Evolutionary conservation across 2,797 vertebrate genomes (phyloP), one percentile per base, ranked within the genome.

Genomic region (Poeciliopsis turneri): DNA sequence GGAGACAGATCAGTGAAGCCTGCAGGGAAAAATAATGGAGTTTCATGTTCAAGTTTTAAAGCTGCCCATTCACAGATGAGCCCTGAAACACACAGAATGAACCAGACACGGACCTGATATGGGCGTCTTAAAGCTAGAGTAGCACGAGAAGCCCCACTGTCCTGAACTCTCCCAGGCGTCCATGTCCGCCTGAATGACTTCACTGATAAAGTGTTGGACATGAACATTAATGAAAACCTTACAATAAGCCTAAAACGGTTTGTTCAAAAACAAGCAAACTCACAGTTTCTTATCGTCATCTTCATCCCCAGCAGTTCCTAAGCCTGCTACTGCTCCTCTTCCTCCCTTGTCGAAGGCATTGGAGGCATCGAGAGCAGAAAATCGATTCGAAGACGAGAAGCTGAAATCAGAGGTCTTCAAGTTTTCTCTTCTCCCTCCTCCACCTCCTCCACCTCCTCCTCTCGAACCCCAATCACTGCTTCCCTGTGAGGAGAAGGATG

Each of bases 71-170:
- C 10, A 20, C 74, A 13, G 64, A 43, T 25, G 39, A 51, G 2
- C 5, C 12, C 1, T 46, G 4, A 53, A 30, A 51, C 18, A 55
- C 18, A 51, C 55, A 45, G 72, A 77, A 7, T n/a, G 16, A 45
- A 16, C 0, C 68, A 3, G 39, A 73, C 72, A 91, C 91, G 45
- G 49, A 99, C 98, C 98, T 86, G 98, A 96, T 77, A 99, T 71
- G 83, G 92, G 89, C 0, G 83, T 87, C 84, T 95, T 97, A 83
- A 91, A 41, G 0, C 82, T 88, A 0, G 96, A 96, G 64, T 98
- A 99, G 83, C 94, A 97, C 0, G 98, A 99, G 89, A 98, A 96
- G 68, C 91, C 92, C 98, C 98, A 99, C 53, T 98, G 98, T 0
- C 97, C 95, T 4, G 97, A 98, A 59, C 88, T 96, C 89, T 97